Evolutionary conservation across 2,113 vertebrate species (phyloP), one percentile per base, ranked within the genome.

Genomic region (Vulpes vulpes): DNA sequence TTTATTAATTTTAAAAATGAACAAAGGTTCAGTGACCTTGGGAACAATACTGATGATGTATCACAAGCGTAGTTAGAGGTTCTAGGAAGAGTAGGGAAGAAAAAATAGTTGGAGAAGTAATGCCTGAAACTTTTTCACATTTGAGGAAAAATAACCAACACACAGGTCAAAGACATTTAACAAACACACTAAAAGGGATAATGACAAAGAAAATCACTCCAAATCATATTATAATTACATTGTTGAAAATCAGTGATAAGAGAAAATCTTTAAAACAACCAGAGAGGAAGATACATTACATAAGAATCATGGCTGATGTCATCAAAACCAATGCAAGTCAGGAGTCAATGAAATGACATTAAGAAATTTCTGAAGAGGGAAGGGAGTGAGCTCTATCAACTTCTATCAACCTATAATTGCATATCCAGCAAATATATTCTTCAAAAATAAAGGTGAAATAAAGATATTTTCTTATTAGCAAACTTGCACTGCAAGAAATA

Each of bases 101-200:
- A 65, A 57, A 96, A 71, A 53, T n/a, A 79, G 32, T 94, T 85
- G 32, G 5, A 71, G 32, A 85, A 51, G 91, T 89, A 65, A 74
- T 22, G 32, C 8, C n/a, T 27, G 27, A 55, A 11, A 4, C 14
- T 35, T 88, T 91, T 74, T 64, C 51, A 91, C 51, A 69, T 67
- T 84, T 71, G 4, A 30, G 43, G 71, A n/a, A 84, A 94, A 96
- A 80, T 90, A 79, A 79, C 79, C 19, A 80, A 79, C 57, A 94
- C 43, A 64, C 8, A 71, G n/a, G 12, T 80, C 64, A 53, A 90
- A n/a, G 43, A 85, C 23, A 15, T 69, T 74, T 17, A 55, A 64
- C 19, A 65, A 93, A 55, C 11, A 55, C 11, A 83, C 8, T 51
- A 51, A 76, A 57, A 83, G 53, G 60, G 27, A 76, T 55, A 83